Evolutionary conservation across 1,140 invertebrate species (phyloP).

Genomic region (Lutraria rhynchaena): DNA sequence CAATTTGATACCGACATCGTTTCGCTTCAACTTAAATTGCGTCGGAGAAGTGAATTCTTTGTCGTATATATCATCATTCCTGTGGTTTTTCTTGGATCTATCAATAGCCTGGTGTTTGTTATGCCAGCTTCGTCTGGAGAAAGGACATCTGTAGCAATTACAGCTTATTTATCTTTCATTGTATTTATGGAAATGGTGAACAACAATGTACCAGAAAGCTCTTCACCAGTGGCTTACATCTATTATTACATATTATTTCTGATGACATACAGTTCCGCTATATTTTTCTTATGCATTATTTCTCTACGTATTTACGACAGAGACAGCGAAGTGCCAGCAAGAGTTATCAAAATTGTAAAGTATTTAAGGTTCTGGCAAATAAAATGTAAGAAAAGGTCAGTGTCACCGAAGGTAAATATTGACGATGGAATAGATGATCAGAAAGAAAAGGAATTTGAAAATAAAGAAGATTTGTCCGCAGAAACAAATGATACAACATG

Average conservation of each 20-base stretch:
- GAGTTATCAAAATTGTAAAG: not conserved
- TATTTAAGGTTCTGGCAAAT: slow-evolving; percentile 10
- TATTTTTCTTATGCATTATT: slow-evolving; percentile 22
- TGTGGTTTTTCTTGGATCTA: slow-evolving; percentile 84
- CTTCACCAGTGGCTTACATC: slow-evolving; percentile 81
- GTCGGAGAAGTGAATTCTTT: slow-evolving; percentile 77
- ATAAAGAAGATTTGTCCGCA: too few species aligned
- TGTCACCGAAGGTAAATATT: too few species aligned
- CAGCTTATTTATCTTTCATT: slow-evolving; percentile 84
- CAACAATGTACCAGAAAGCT: slow-evolving; percentile 85
- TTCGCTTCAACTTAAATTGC: not conserved
- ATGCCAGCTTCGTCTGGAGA: slow-evolving; percentile 85
- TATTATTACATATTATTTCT: slow-evolving; percentile 45
- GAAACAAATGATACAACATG: too few species aligned
- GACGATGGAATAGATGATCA: too few species aligned
- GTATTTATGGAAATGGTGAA: slow-evolving; percentile 85
- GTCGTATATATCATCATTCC: slow-evolving; percentile 85
- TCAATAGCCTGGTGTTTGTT: slow-evolving; percentile 85
- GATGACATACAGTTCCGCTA: slow-evolving; percentile 20
- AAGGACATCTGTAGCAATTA: slow-evolving; percentile 84
- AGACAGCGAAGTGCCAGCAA: not conserved
- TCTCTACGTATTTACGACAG: slow-evolving; percentile 34
- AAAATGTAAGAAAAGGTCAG: too few species aligned
- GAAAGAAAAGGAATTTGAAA: too few species aligned
- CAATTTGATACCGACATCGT: not conserved